Conservation (phyloP, 2,113 vertebrate species). For the Nothocercus julius region DNA sequence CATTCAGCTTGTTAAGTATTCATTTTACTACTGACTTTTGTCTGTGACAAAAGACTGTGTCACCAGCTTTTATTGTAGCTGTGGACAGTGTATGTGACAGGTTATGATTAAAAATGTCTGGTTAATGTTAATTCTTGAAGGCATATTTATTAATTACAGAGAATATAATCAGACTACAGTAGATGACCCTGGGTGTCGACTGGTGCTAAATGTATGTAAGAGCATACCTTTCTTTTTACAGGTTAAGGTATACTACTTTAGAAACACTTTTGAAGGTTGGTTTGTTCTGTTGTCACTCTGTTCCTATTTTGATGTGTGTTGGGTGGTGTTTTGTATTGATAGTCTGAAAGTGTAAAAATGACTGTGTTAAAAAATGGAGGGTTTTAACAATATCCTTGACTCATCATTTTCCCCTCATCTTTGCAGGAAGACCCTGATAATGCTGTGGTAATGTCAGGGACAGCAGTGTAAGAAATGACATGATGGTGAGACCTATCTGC, state of each 20-base stretch:
- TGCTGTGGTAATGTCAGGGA: not conserved
- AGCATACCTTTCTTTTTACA: not conserved
- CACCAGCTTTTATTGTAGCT: not conserved
- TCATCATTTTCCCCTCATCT: not conserved
- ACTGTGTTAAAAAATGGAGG: not conserved
- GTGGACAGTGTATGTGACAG: not conserved
- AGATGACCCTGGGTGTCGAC: not conserved
- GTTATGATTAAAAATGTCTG: not conserved
- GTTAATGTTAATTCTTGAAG: not conserved
- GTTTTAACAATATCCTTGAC: not conserved
- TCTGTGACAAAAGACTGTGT: not conserved
- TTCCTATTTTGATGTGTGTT: not conserved
- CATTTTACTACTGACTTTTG: not conserved
- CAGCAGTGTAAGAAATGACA: not conserved
- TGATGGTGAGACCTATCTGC: not conserved
- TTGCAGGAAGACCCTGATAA: not conserved
- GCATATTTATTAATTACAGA: not conserved
- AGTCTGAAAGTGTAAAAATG: not conserved
- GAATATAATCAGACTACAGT: not conserved
- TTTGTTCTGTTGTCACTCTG: not conserved
- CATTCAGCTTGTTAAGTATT: not conserved
- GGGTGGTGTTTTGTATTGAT: not conserved
- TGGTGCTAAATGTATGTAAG: not conserved
- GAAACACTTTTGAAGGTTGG: accelerated
- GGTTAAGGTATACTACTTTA: not conserved